These are phyloP conservation scores for Forbesichthys agassizii DNA, from an alignment of 2,113 vertebrate species.

Conservation along the genomic window DNA sequence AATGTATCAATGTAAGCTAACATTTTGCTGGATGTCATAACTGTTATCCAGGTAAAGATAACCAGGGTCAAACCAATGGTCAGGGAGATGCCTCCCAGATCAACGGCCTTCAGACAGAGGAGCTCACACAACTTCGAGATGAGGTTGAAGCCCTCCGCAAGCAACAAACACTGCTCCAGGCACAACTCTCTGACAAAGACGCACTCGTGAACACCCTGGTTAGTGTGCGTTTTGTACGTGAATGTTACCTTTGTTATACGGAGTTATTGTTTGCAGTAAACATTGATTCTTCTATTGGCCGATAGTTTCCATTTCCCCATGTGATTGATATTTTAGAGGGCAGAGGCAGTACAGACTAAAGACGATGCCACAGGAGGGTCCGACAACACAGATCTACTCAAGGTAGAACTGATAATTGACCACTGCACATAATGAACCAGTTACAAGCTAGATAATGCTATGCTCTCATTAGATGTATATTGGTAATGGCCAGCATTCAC, in stretches of 20 bases:
- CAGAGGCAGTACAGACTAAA: conserved; percentile 64
- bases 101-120: conserved; percentile 90
- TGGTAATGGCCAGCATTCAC: not conserved
- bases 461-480: not conserved
- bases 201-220: conserved; percentile 84
- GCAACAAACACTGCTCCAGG: conserved; percentile 81
- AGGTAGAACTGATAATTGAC: conserved; percentile 71
- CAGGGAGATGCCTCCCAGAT: conserved; percentile 79
- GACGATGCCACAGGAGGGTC: conserved; percentile 60
- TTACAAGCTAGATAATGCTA: not conserved
- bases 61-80: conserved; percentile 81
- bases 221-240: conserved; percentile 36
- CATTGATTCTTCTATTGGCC: not conserved
- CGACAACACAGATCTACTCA: conserved; percentile 77
- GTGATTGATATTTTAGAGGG: conserved; percentile 71
- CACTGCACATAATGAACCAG: not conserved
- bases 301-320: not conserved
- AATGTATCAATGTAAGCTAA: no score
- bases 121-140: conserved; percentile 81
- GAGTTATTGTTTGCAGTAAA: not conserved
- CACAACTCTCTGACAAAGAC: conserved; percentile 85
- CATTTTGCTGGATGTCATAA: not conserved
- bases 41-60: conserved; percentile 71
- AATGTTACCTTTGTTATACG: not conserved
- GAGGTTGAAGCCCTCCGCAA: conserved; percentile 86